A percentile compares a stretch with the other conserved stretches of the same genome.
These are phyloP conservation scores for Pampusana beccarii DNA, from an alignment of 2,113 vertebrate genomes.

Conservation along the genomic window DNA sequence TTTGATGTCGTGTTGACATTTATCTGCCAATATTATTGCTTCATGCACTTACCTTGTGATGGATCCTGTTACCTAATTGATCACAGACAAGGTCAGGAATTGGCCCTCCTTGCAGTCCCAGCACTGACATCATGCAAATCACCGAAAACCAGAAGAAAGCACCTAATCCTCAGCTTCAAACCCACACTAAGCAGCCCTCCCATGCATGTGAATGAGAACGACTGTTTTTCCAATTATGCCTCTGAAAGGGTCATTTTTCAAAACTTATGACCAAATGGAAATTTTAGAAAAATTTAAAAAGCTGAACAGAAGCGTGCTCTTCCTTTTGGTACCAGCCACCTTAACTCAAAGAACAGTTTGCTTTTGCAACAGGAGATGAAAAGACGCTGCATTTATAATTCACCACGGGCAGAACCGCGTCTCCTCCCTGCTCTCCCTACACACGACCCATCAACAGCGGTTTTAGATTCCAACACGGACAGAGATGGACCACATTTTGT, in stretches of 20 bases:
- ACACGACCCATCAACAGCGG: background rate
- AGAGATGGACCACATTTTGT: background rate
- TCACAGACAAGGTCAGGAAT: slow-evolving; percentile 1
- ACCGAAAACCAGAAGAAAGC: slow-evolving; percentile 6
- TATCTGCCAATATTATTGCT: slow-evolving; percentile 45
- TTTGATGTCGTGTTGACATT: slow-evolving; percentile 50
- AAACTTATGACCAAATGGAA: background rate
- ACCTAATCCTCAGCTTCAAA: background rate
- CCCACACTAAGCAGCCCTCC: background rate
- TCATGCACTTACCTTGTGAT: slow-evolving; percentile 15
- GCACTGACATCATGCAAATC: slow-evolving; percentile 11
- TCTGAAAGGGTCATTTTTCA: background rate
- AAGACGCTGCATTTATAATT: background rate
- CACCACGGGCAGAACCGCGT: accelerated
- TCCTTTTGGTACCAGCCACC: background rate
- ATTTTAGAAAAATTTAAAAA: background rate
- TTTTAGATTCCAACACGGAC: background rate
- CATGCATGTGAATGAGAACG: background rate
- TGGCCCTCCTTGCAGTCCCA: background rate
- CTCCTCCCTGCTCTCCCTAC: background rate
- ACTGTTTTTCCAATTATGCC: background rate
- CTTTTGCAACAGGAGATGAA: background rate
- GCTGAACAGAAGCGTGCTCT: background rate
- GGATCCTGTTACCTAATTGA: slow-evolving; percentile 29
- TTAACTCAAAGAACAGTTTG: background rate